Evolutionary conservation across 1,140 invertebrate species (phyloP).

Genomic region (Bombyx mori): DNA sequence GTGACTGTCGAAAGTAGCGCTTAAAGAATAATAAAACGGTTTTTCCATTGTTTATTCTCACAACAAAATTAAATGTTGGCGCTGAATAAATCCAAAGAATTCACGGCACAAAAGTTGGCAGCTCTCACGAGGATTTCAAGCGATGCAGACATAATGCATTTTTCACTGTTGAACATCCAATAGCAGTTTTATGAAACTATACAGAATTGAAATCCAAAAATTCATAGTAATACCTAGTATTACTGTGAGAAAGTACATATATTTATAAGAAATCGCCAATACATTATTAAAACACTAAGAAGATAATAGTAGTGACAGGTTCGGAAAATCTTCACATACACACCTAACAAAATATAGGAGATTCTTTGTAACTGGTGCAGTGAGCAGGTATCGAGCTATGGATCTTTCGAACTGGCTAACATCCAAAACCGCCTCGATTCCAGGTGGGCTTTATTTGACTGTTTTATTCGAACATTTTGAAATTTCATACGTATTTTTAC

Average conservation of each 20-base stretch:
- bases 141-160: constrained; percentile 1
- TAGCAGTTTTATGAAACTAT: too few relatives aligned
- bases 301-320: too few relatives aligned
- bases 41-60: constrained; percentile 2
- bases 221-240: too few relatives aligned
- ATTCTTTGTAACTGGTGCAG: too few relatives aligned
- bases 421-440: constrained; percentile 25
- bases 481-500: constrained; percentile 37
- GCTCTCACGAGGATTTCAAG: neutral
- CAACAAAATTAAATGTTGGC: constrained; percentile 2
- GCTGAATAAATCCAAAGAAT: neutral
- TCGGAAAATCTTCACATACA: too few relatives aligned
- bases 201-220: too few relatives aligned
- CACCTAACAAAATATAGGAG: too few relatives aligned
- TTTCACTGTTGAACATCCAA: neutral
- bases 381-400: too few relatives aligned
- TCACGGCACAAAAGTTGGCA: neutral
- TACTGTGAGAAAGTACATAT: too few relatives aligned
- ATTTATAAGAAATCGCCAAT: too few relatives aligned
- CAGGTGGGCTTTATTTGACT: constrained; percentile 23
- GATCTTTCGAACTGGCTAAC: constrained; percentile 25
- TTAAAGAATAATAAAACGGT: constrained; percentile 4
- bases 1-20: constrained; percentile 4
- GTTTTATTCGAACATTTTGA: constrained; percentile 33
- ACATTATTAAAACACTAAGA: too few relatives aligned